These are phyloP conservation scores for Myioborus melanocephalus DNA, from an alignment of 2,797 vertebrate species.

Conservation along the genomic window DNA sequence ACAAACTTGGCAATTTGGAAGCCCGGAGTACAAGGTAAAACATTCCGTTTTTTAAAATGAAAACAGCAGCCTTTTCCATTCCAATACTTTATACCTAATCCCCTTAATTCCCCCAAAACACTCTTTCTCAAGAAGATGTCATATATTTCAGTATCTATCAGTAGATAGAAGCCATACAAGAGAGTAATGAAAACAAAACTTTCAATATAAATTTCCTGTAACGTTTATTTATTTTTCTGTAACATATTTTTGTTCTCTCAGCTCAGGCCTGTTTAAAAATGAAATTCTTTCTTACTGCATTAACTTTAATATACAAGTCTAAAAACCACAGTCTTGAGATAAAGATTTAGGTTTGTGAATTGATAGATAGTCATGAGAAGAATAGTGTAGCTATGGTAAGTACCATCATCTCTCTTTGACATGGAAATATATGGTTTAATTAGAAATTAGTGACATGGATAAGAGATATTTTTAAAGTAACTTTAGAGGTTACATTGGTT, in stretches of 20 bases:
- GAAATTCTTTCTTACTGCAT: background rate
- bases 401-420: background rate
- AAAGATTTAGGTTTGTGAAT: background rate
- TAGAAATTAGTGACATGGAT: background rate
- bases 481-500: background rate
- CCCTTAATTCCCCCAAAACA: background rate
- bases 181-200: background rate
- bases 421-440: background rate
- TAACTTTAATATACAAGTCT: background rate
- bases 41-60: conserved; percentile 32
- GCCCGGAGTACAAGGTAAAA: conserved; percentile 67
- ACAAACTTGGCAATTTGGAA: conserved; percentile 66
- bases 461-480: background rate
- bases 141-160: conserved; percentile 13
- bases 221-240: background rate
- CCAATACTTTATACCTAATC: background rate
- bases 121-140: background rate
- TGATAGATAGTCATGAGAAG: background rate
- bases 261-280: background rate
- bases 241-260: background rate
- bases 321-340: background rate
- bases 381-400: background rate
- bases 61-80: conserved; percentile 52
- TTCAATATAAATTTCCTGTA: background rate
- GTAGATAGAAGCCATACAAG: background rate